phyloP scores from a whole-genome alignment of 2,888 invertebrate species.

The Mesoligia furuncula region DNA sequence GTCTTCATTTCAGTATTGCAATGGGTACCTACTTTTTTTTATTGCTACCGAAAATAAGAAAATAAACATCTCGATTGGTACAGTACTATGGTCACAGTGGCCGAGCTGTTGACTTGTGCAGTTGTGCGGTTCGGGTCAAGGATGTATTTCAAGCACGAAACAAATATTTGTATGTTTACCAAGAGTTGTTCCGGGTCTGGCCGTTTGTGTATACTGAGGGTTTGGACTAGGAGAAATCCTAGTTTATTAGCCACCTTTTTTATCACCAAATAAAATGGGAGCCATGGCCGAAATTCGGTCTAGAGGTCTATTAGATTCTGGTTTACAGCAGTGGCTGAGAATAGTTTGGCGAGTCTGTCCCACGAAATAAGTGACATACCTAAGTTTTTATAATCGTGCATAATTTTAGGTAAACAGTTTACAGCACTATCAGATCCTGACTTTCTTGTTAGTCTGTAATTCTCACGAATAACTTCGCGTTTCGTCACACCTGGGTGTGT shows the following conservation, averaged over 20 bases:
- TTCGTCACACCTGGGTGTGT: slow-evolving; percentile 34
- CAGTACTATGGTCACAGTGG: not conserved
- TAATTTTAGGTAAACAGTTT: slow-evolving; percentile 76
- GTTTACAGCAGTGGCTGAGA: not conserved
- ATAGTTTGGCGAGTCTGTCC: no score
- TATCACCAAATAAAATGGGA: no score
- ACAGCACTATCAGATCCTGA: slow-evolving; percentile 7
- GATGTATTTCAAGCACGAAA: slow-evolving; percentile 18
- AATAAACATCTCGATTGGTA: not conserved
- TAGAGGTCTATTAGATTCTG: not conserved
- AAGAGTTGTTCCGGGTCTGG: not conserved
- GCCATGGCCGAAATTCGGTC: not conserved
- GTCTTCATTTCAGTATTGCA: not conserved
- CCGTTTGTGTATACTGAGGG: not conserved
- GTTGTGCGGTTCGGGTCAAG: slow-evolving; percentile 19
- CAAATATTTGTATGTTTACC: slow-evolving; percentile 5
- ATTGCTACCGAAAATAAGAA: not conserved
- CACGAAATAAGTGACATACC: not conserved
- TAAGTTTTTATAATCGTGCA: not conserved
- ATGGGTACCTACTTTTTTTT: not conserved
- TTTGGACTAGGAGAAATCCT: not conserved
- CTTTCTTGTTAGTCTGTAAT: slow-evolving; percentile 20
- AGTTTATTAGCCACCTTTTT: no score
- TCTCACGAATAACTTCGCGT: slow-evolving; percentile 41
- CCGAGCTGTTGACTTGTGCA: slow-evolving; percentile 1